phyloP scores from a whole-genome alignment of 2,797 vertebrate genomes.

The Lemur catta region DNA sequence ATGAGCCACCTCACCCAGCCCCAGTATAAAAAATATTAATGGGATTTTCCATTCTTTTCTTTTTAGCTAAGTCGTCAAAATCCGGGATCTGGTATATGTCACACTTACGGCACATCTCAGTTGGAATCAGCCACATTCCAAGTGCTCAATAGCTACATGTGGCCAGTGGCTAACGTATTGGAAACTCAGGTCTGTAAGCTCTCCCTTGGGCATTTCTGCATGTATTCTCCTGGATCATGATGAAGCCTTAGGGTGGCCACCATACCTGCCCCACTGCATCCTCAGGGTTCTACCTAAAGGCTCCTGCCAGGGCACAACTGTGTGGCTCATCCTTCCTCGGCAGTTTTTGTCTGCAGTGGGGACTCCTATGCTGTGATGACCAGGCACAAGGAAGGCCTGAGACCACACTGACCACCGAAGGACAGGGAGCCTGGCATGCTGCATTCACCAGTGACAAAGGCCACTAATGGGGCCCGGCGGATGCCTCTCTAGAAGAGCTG shows the following conservation, averaged over 20 bases:
- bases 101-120: fast-evolving
- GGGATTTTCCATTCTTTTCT: background rate
- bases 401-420: too few relatives aligned
- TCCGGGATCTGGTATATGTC: fast-evolving
- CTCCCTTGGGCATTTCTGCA: fast-evolving
- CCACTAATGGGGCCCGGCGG: fast-evolving
- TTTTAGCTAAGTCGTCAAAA: background rate
- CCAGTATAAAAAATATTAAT: background rate
- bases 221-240: fast-evolving
- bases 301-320: background rate
- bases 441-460: background rate
- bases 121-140: background rate
- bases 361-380: background rate
- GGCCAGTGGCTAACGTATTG: too few relatives aligned
- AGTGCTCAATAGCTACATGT: fast-evolving
- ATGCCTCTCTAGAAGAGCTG: background rate
- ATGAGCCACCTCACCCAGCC: background rate
- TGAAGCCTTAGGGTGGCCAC: background rate
- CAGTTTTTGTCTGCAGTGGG: background rate
- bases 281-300: background rate
- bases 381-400: fast-evolving
- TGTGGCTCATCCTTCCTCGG: fast-evolving
- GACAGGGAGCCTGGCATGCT: background rate
- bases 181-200: background rate
- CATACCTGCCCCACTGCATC: background rate